Conservation (phyloP, 2,113 vertebrate genomes). For the Muntiacus reevesi region DNA sequence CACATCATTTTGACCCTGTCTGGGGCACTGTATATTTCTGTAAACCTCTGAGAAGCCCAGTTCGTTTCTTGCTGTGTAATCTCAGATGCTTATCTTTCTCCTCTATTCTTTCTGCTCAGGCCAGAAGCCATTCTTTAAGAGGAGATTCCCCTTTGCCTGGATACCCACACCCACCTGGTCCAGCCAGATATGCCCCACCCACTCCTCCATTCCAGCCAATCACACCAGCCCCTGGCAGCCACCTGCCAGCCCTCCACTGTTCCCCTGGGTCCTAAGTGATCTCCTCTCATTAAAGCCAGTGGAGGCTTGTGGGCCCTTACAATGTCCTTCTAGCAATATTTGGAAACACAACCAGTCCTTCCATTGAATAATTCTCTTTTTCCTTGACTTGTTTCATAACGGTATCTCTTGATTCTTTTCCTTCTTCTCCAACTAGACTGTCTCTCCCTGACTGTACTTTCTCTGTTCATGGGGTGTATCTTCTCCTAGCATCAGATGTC, state of each 20-base stretch:
- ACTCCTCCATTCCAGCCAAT: background rate
- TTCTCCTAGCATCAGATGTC: background rate
- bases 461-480: background rate
- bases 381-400: background rate
- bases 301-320: background rate
- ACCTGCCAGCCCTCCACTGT: background rate
- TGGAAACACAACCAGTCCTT: background rate
- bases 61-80: background rate
- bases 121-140: background rate
- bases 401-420: background rate
- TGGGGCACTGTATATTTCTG: background rate
- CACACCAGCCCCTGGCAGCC: background rate
- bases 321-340: background rate
- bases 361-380: background rate
- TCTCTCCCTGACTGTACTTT: background rate
- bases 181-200: background rate
- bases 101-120: background rate
- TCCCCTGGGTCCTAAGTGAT: background rate
- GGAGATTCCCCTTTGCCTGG: background rate
- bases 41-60: background rate
- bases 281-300: background rate
- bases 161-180: background rate
- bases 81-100: background rate
- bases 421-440: background rate
- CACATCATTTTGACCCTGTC: background rate